Percentiles rank a stretch among this genome's conserved stretches.
Conservation (phyloP, 2,797 vertebrate genomes). For the Microcaecilia unicolor region DNA sequence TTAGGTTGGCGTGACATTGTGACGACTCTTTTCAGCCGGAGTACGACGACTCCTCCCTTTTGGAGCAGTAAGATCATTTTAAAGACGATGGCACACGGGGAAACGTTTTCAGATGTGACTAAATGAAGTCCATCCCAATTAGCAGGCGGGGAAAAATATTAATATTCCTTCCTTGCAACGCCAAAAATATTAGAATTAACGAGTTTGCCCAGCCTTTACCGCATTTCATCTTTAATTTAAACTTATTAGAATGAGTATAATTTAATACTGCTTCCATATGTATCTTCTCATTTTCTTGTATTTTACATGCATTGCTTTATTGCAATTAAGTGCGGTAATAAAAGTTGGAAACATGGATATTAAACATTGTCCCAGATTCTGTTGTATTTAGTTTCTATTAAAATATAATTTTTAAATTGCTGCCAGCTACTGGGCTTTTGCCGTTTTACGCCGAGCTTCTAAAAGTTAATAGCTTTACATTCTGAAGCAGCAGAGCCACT, state of each 20-base stretch:
- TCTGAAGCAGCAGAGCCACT: too few species aligned
- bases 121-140: background rate
- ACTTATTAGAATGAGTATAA: background rate
- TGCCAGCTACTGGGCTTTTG: too few species aligned
- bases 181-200: background rate
- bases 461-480: too few species aligned
- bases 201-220: constrained; percentile 9
- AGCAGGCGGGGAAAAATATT: background rate
- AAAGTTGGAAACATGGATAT: too few species aligned
- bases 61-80: too few species aligned
- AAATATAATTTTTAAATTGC: too few species aligned
- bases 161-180: background rate
- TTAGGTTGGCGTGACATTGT: too few species aligned
- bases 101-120: background rate
- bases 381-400: background rate
- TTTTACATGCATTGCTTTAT: constrained; percentile 1
- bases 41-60: too few species aligned
- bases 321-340: background rate
- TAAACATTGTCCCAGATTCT: constrained; percentile 9
- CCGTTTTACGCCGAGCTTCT: too few species aligned
- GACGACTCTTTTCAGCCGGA: too few species aligned
- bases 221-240: background rate
- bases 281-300: background rate
- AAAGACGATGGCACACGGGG: too few species aligned
- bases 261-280: background rate